A percentile compares a stretch with the other conserved stretches of the same genome.
Evolutionary conservation across 2,797 vertebrate species (phyloP).

Genomic region (Hypotaenidia okinawae): DNA sequence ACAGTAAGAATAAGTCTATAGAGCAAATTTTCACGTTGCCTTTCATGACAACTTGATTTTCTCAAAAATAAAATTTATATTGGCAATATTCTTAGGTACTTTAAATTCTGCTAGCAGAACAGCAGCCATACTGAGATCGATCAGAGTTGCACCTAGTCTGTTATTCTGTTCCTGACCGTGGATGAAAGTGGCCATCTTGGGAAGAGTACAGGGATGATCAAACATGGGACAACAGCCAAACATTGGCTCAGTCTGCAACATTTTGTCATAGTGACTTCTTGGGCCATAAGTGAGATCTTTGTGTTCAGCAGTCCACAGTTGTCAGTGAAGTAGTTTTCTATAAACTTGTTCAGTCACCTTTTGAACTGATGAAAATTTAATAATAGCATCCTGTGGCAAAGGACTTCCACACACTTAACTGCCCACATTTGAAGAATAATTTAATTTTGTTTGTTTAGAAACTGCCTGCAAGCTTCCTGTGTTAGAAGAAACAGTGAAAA

Average conservation of each 20-base stretch:
- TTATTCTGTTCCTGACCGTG: background rate
- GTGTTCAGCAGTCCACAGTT: background rate
- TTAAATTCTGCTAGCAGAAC: background rate
- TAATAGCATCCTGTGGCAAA: background rate
- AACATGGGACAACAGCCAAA: background rate
- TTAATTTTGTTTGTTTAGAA: background rate
- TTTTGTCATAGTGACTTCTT: background rate
- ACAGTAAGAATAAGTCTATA: background rate
- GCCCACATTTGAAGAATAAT: background rate
- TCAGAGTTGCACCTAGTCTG: background rate
- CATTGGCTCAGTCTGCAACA: background rate
- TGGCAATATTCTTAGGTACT: background rate
- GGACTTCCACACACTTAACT: background rate
- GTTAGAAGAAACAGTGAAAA: background rate
- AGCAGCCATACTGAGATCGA: background rate
- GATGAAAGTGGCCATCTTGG: background rate
- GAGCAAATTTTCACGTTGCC: background rate
- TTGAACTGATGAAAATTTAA: background rate
- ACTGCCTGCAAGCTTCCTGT: background rate
- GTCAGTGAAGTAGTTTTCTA: background rate
- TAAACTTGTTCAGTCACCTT: background rate
- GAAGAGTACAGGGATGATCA: background rate
- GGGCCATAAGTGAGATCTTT: background rate
- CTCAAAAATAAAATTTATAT: background rate
- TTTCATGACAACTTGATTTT: background rate